Percentiles rank a stretch among this genome's conserved stretches.
Conservation (phyloP, 2,888 invertebrate species). For the Lasioglossum zephyrum region DNA sequence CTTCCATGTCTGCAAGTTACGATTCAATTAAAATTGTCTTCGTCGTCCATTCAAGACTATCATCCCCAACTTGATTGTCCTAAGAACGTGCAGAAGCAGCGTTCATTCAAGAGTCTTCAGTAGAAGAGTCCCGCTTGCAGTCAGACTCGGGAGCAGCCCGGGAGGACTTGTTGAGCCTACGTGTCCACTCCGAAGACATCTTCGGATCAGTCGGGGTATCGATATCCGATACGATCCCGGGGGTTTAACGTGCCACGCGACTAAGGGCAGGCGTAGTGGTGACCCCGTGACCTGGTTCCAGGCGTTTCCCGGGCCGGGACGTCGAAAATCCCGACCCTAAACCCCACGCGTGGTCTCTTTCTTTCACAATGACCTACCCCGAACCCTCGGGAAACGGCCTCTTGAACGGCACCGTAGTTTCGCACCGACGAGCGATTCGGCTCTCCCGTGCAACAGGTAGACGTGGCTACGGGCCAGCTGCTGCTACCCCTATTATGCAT, state of each 20-base stretch:
- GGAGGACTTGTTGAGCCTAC: neutral
- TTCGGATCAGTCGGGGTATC: conserved; percentile 8
- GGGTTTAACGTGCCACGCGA: too few species aligned
- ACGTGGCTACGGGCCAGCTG: conserved; percentile 76
- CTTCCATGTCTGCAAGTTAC: too few species aligned
- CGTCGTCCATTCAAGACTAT: too few species aligned
- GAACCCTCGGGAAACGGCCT: conserved; percentile 70
- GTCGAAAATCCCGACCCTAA: conserved; percentile 64
- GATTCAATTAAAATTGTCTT: too few species aligned
- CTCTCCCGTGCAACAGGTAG: conserved; percentile 79
- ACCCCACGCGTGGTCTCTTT: conserved; percentile 62
- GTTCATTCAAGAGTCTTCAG: too few species aligned
- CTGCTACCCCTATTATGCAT: conserved; percentile 76
- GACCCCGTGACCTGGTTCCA: conserved; percentile 50
- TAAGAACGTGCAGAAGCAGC: neutral
- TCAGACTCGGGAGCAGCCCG: too few species aligned
- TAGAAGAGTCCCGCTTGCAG: neutral
- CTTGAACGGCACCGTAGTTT: conserved; percentile 74
- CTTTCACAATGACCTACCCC: conserved; percentile 69
- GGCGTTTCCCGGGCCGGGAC: conserved; percentile 36
- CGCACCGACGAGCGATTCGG: conserved; percentile 71
- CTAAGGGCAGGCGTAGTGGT: neutral
- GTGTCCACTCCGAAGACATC: neutral
- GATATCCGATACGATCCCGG: conserved; percentile 33
- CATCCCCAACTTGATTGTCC: too few species aligned